Evolutionary conservation across 1,140 invertebrate genomes (phyloP).

Genomic region (Zaprionus nigranus): DNA sequence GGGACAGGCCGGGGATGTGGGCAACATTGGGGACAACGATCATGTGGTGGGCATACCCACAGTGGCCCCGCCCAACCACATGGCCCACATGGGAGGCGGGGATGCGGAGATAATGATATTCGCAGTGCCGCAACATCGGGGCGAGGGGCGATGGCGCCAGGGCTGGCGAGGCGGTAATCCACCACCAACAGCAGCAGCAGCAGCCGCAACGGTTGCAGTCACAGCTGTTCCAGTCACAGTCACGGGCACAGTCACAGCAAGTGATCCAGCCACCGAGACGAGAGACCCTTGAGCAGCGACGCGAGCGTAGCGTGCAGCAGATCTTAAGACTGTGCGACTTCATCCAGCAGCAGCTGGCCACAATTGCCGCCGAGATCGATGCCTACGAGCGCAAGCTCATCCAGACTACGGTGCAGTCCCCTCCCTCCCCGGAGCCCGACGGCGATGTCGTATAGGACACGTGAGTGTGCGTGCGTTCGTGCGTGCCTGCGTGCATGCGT

Average conservation of each 20-base stretch:
- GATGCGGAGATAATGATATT: constrained; percentile 44
- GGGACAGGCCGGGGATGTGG: constrained; percentile 24
- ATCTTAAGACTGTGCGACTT: constrained; percentile 37
- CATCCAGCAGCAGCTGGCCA: constrained; percentile 37
- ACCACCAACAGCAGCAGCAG: background rate
- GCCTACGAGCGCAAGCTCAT: constrained; percentile 23
- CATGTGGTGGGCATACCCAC: constrained; percentile 38
- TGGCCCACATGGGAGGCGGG: constrained; percentile 44
- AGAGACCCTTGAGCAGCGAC: constrained; percentile 37
- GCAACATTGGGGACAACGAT: constrained; percentile 23
- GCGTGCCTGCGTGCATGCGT: background rate
- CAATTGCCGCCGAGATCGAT: constrained; percentile 32
- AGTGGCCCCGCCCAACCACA: constrained; percentile 16
- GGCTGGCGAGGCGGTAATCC: background rate
- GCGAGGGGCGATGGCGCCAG: constrained; percentile 8
- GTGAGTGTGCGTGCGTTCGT: background rate
- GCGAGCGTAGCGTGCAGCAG: constrained; percentile 26
- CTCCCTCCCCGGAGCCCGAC: constrained; percentile 31
- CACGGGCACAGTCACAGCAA: constrained; percentile 1
- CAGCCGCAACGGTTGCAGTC: background rate
- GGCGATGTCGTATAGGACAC: constrained; percentile 41
- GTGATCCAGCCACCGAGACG: constrained; percentile 26
- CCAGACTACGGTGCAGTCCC: background rate
- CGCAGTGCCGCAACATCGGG: background rate
- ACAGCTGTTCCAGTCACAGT: background rate